Base-by-base conservation (phyloP, 2,888 invertebrate species). In the Plagodis pulveraria region DNA sequence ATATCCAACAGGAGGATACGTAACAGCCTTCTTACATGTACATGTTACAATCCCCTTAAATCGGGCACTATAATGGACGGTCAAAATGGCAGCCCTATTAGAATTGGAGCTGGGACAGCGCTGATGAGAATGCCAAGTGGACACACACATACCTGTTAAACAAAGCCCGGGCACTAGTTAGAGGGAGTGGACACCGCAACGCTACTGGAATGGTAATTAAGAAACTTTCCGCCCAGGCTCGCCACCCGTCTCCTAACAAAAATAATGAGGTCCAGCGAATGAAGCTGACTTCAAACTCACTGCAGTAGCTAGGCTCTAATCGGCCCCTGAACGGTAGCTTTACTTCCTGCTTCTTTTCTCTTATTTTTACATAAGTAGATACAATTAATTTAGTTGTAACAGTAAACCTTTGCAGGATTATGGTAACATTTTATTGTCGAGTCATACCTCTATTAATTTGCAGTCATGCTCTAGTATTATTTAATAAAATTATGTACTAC, bases 61-160 rank as follows among this genome's bases (percentile, higher is more conserved):
- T 38, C 9, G 38, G 38, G 11, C 22, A 32, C 33, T 41, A 32
- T 32, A 44, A 44, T 38, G 38, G 5, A 38, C 34, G 6, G 33
- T 0, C 22, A 22, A 11, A 36, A 12, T 7, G 40, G 32, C 49
- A 51, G 34, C 48, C 56, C 53, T 56, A 50, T 53, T 50, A 42
- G 36, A 52, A 56, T 56, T 46, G 50, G 54, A 54, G 38, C 38
- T 35, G 50, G 43, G 51, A 12, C 42, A 36, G 50, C 11, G 56
- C 62, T 70, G 73, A 74, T 72, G 72, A 72, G 74, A 55, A 59
- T 51, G 46, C 55, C 78, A 62, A 73, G 69, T 67, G 71, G 71
- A 76, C 73, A 76, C 74, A 72, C 69, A 63, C 33, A 58, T 68
- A 79, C 79, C 80, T 78, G 77, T 78, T 79, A 77, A 75, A 66